Evolutionary conservation across 2,797 vertebrate genomes (phyloP).

Genomic region (Sebastiscus albofasciatus): DNA sequence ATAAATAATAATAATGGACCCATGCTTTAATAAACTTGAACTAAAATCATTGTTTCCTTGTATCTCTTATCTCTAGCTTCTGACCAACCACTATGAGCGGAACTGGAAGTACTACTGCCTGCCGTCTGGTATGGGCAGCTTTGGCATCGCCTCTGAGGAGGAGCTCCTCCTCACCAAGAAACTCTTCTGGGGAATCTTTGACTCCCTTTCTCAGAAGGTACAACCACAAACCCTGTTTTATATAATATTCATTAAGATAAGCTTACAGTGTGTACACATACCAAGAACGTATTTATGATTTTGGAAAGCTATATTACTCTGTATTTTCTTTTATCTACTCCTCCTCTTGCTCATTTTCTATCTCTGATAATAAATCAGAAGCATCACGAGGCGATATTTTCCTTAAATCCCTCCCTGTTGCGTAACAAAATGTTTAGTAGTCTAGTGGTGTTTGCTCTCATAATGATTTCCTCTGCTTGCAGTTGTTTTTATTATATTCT

Average conservation of each 20-base stretch:
- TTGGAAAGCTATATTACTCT: not conserved
- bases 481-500: not conserved
- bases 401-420: not conserved
- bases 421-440: not conserved
- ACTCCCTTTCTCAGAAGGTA: conserved; percentile 97
- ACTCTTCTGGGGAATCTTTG: conserved; percentile 98
- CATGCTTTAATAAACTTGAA: not conserved
- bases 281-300: not conserved
- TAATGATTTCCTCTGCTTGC: not conserved
- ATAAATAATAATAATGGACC: too few species aligned
- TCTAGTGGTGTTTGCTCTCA: not conserved
- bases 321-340: not conserved
- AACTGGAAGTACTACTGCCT: conserved; percentile 99
- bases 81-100: conserved; percentile 96
- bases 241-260: not conserved
- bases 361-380: not conserved
- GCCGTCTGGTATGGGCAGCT: conserved; percentile 91
- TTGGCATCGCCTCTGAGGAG: conserved; percentile 93
- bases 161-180: conserved; percentile 97
- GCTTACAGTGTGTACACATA: not conserved
- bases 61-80: conserved; percentile 82
- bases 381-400: not conserved
- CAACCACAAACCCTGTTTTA: not conserved
- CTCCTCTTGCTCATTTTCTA: not conserved
- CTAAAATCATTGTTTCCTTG: not conserved